Percentiles rank a stretch among this genome's conserved stretches.
These are phyloP conservation scores for Amblyteles armatorius DNA, from an alignment of 2,888 invertebrate species.

Conservation along the genomic window DNA sequence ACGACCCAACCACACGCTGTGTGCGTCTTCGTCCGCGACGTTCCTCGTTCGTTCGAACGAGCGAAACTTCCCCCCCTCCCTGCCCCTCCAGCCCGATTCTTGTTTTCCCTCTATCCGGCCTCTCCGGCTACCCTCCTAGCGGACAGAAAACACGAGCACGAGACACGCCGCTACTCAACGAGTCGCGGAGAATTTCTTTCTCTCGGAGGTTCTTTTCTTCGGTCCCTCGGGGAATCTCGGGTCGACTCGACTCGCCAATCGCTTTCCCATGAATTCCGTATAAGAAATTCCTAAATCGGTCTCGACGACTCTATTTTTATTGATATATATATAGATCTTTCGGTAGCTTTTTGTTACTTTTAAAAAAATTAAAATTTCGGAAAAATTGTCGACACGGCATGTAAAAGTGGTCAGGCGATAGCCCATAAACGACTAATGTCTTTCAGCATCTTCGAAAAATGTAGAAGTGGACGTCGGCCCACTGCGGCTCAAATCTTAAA, in stretches of 20 bases:
- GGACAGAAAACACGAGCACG: background rate
- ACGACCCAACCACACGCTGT: slow-evolving; percentile 73
- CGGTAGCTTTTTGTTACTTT: background rate
- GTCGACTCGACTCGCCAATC: slow-evolving; percentile 24
- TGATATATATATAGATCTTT: background rate
- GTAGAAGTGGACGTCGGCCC: too few species aligned
- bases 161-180: background rate
- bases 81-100: slow-evolving; percentile 1
- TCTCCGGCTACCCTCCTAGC: slow-evolving; percentile 18
- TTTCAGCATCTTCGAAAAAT: too few species aligned
- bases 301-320: slow-evolving; percentile 21
- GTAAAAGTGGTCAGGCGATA: too few species aligned
- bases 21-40: slow-evolving; percentile 49
- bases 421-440: too few species aligned
- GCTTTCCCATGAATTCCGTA: slow-evolving; percentile 55
- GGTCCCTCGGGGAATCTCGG: slow-evolving; percentile 20
- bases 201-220: slow-evolving; percentile 14
- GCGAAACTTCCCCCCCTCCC: slow-evolving; percentile 26
- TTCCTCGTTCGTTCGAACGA: slow-evolving; percentile 40
- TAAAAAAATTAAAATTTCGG: too few species aligned
- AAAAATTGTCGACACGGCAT: too few species aligned
- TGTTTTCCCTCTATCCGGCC: slow-evolving; percentile 55
- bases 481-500: too few species aligned
- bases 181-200: slow-evolving; percentile 1
- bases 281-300: slow-evolving; percentile 47